phyloP scores from a whole-genome alignment of 2,888 invertebrate genomes.

The Kryphioiulus occultus region DNA sequence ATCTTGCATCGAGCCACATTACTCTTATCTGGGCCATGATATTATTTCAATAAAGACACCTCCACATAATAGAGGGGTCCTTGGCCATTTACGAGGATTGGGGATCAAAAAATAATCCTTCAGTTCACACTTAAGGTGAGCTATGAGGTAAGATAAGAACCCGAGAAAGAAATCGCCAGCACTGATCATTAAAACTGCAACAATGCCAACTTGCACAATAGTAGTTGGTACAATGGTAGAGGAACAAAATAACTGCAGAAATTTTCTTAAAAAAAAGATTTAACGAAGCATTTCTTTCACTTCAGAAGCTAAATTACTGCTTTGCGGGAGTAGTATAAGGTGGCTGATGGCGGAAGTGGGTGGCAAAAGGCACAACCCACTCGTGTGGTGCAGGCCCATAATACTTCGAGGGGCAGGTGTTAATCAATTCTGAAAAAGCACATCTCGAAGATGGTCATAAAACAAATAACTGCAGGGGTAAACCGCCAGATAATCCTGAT shows the following conservation, averaged over 20 bases:
- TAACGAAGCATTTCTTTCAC: background rate
- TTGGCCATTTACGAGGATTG: background rate
- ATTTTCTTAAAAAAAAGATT: background rate
- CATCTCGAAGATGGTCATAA: no score
- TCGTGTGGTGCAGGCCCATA: background rate
- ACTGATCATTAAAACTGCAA: background rate
- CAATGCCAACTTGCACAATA: background rate
- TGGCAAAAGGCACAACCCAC: background rate
- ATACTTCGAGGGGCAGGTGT: background rate
- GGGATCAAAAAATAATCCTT: background rate
- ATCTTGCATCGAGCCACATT: background rate
- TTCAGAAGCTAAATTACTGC: background rate
- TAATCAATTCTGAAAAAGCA: no score
- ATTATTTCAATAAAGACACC: background rate
- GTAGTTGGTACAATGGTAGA: background rate
- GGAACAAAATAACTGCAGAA: background rate
- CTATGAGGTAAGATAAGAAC: background rate
- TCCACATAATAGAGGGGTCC: conserved; percentile 9
- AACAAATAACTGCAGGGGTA: no score
- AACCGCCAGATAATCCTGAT: no score
- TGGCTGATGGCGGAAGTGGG: no score
- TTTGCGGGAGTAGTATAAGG: no score
- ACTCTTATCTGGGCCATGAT: background rate
- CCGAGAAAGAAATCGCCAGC: background rate
- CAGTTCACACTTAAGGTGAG: conserved; percentile 31